phyloP scores from a whole-genome alignment of 2,113 vertebrate species.

The Sphaerodactylus townsendi region DNA sequence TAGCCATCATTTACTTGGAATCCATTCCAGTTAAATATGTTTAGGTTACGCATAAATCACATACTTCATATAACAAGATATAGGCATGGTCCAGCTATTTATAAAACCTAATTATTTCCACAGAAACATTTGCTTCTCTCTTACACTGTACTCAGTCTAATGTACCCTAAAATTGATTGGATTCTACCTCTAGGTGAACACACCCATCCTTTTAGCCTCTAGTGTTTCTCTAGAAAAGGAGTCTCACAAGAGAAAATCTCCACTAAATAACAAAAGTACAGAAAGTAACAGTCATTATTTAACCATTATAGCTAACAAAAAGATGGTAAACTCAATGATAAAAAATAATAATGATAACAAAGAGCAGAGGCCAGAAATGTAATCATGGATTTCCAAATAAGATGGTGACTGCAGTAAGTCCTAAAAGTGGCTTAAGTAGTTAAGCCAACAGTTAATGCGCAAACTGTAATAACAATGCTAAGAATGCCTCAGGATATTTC shows the following conservation, averaged over 20 bases:
- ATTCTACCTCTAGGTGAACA: neutral
- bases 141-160: neutral
- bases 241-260: neutral
- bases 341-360: conserved; percentile 2
- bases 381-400: conserved; percentile 15
- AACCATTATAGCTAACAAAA: conserved; percentile 15
- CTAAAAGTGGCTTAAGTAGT: neutral
- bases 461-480: neutral
- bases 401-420: neutral
- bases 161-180: neutral
- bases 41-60: neutral
- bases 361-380: conserved; percentile 12
- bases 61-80: neutral
- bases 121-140: neutral
- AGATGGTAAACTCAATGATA: neutral
- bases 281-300: conserved; percentile 13
- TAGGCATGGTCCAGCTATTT: neutral
- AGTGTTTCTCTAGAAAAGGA: neutral
- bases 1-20: neutral
- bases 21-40: neutral
- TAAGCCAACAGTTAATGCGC: neutral
- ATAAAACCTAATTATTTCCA: neutral
- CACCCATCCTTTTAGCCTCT: neutral
- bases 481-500: neutral
- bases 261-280: neutral